Evolutionary conservation across 2,113 vertebrate genomes (phyloP).

Genomic region (Propithecus coquereli): DNA sequence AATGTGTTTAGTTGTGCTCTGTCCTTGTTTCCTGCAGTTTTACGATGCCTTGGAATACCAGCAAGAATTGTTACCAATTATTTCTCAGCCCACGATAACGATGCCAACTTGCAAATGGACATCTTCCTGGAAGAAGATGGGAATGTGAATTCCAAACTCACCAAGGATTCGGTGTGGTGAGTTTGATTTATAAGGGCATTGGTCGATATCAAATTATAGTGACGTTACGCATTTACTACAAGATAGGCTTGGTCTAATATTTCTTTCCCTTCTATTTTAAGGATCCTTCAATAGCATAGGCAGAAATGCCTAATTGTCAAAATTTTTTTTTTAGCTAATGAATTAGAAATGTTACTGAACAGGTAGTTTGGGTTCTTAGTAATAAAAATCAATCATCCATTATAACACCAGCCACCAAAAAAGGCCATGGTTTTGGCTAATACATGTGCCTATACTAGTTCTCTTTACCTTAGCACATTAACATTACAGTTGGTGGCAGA

Average conservation of each 20-base stretch:
- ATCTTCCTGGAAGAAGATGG: conserved; percentile 91
- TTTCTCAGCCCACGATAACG: conserved; percentile 95
- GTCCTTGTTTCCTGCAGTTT: conserved; percentile 81
- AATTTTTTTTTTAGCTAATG: not conserved
- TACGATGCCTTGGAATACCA: conserved; percentile 95
- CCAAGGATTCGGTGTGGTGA: conserved; percentile 95
- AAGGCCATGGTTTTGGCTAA: not conserved
- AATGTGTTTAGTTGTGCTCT: not conserved
- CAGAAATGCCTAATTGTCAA: conserved; percentile 27
- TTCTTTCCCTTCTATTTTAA: conserved; percentile 38
- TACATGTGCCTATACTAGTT: rapidly evolving
- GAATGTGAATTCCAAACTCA: conserved; percentile 86
- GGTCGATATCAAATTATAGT: not conserved
- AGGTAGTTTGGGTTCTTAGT: not conserved
- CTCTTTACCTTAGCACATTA: not conserved
- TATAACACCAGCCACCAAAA: not conserved
- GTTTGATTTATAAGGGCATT: conserved; percentile 57
- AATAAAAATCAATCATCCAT: not conserved
- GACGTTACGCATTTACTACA: not conserved
- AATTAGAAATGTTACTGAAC: conserved; percentile 20
- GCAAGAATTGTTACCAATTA: conserved; percentile 92
- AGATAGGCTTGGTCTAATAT: not conserved
- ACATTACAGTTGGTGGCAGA: not conserved
- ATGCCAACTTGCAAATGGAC: conserved; percentile 93
- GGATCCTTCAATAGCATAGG: not conserved